A percentile compares a stretch with the other conserved stretches of the same genome.
These are phyloP conservation scores for Onychostruthus taczanowskii DNA, from an alignment of 2,113 vertebrate species.

Conservation along the genomic window DNA sequence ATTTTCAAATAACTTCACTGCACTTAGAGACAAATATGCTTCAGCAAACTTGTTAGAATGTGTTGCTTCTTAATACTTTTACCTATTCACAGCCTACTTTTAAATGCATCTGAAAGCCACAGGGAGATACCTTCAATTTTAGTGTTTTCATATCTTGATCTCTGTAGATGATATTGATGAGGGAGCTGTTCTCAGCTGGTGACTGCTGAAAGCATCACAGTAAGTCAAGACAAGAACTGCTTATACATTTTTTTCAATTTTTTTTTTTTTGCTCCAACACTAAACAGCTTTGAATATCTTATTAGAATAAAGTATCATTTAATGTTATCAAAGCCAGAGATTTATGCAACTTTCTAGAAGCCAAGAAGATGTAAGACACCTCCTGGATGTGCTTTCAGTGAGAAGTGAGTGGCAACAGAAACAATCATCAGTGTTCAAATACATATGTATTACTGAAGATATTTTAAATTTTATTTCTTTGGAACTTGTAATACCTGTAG, in stretches of 20 bases:
- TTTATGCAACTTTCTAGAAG: neutral
- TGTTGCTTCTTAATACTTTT: neutral
- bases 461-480: neutral
- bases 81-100: neutral
- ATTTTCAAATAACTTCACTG: neutral
- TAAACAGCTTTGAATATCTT: neutral
- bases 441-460: neutral
- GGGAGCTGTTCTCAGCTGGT: neutral
- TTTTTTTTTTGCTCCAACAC: neutral
- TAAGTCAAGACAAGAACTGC: neutral
- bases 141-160: neutral
- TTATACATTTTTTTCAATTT: neutral
- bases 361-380: neutral
- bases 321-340: neutral
- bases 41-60: slow-evolving; percentile 13
- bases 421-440: neutral
- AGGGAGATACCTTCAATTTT: neutral
- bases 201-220: neutral
- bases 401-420: neutral
- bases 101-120: neutral
- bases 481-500: neutral
- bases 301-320: neutral
- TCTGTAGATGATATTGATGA: neutral
- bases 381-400: neutral
- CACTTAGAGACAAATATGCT: neutral